A percentile compares a stretch with the other conserved stretches of the same genome.
phyloP scores from a whole-genome alignment of 2,888 invertebrate species.

The Microctonus brassicae region DNA sequence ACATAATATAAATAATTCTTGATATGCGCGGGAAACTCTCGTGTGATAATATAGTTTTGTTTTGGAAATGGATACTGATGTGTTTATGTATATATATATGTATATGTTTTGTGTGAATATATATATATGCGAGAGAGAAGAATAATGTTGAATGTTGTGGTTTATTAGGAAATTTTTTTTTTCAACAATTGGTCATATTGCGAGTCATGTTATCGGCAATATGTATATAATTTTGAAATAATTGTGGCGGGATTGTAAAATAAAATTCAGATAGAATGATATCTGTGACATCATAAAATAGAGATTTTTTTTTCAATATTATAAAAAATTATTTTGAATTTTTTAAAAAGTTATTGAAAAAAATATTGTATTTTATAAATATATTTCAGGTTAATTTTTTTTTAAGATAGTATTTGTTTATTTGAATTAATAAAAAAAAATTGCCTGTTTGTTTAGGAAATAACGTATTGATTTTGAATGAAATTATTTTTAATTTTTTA shows the following conservation, averaged over 20 bases:
- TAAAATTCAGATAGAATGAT: background rate
- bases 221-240: background rate
- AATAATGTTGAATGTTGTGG: background rate
- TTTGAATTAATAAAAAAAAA: too few relatives aligned
- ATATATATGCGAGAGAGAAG: background rate
- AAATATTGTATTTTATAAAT: background rate
- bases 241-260: background rate
- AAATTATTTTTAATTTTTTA: background rate
- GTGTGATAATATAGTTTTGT: background rate
- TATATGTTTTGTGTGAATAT: too few relatives aligned
- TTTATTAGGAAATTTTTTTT: background rate
- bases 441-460: too few relatives aligned
- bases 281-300: background rate
- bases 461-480: background rate
- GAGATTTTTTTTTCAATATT: background rate
- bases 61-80: background rate
- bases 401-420: background rate
- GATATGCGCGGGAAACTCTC: background rate
- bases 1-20: conserved; percentile 1
- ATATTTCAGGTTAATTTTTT: background rate
- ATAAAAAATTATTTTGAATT: background rate
- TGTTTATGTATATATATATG: too few relatives aligned
- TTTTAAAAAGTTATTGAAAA: background rate
- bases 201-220: background rate
- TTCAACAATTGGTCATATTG: background rate